Conservation (phyloP, 2,888 invertebrate genomes). For the Eremobia ochroleuca region DNA sequence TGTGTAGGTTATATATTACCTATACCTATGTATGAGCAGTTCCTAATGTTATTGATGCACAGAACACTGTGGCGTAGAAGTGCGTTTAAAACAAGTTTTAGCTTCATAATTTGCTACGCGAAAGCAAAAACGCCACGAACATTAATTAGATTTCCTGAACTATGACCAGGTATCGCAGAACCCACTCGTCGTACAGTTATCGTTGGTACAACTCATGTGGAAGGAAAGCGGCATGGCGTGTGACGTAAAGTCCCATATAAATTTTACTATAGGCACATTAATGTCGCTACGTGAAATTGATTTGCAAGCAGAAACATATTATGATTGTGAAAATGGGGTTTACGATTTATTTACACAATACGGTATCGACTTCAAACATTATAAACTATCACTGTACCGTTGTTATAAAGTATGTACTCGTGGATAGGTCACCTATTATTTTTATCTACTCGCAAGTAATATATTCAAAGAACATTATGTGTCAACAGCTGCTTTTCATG, state of each 20-base stretch:
- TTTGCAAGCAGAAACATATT: conserved; percentile 91
- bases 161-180: conserved; percentile 75
- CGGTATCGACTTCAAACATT: conserved; percentile 86
- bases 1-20: too few species aligned
- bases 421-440: conserved; percentile 64
- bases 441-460: conserved; percentile 35
- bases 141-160: conserved; percentile 78
- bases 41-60: conserved; percentile 22
- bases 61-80: background rate
- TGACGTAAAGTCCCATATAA: conserved; percentile 90
- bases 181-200: conserved; percentile 77
- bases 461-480: conserved; percentile 42
- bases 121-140: conserved; percentile 57
- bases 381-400: conserved; percentile 84
- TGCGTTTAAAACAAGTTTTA: conserved; percentile 45
- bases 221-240: conserved; percentile 83
- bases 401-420: conserved; percentile 70
- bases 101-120: conserved; percentile 57
- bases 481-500: conserved; percentile 45
- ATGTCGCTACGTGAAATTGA: conserved; percentile 91
- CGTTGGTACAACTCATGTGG: conserved; percentile 81
- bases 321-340: conserved; percentile 91
- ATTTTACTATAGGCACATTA: conserved; percentile 90
- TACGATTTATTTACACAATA: conserved; percentile 91
- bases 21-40: conserved; percentile 12